Conservation (phyloP, 1,140 invertebrate species). For the Musca vetustissima region DNA sequence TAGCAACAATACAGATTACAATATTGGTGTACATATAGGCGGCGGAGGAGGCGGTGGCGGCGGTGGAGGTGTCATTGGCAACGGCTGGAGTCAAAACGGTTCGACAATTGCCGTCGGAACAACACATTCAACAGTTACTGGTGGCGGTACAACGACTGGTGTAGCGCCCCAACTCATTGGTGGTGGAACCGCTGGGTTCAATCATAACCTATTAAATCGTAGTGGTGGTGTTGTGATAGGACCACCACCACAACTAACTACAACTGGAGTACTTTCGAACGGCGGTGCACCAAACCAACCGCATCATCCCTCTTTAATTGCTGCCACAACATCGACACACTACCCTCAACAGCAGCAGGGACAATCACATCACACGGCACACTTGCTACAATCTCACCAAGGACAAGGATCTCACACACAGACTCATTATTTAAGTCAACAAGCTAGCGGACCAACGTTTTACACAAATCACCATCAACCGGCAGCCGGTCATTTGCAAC, state of each 20-base stretch:
- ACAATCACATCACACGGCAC: conserved; percentile 24
- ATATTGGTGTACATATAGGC: conserved; percentile 15
- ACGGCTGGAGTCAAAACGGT: conserved; percentile 32
- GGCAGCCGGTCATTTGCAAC: conserved; percentile 12
- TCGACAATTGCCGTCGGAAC: conserved; percentile 32
- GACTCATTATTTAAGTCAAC: conserved; percentile 34
- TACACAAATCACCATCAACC: conserved; percentile 3
- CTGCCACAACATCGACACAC: conserved; percentile 25
- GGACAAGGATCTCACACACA: conserved; percentile 39
- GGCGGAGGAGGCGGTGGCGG: not conserved
- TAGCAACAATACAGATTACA: conserved; percentile 27
- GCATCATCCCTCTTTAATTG: conserved; percentile 22
- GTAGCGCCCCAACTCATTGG: not conserved
- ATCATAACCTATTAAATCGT: conserved; percentile 18
- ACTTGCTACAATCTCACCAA: conserved; percentile 38
- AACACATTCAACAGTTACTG: conserved; percentile 28
- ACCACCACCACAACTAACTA: conserved; percentile 32
- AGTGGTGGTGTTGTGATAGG: conserved; percentile 9
- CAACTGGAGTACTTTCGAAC: conserved; percentile 28
- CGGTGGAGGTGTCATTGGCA: conserved; percentile 3
- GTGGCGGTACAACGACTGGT: conserved; percentile 23
- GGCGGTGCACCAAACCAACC: conserved; percentile 18
- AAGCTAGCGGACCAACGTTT: conserved; percentile 21
- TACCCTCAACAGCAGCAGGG: conserved; percentile 39
- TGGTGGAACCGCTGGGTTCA: not conserved